Percentiles rank a stretch among this genome's conserved stretches.
These are phyloP conservation scores for Thunnus albacares DNA, from an alignment of 2,797 vertebrate species.

Conservation along the genomic window DNA sequence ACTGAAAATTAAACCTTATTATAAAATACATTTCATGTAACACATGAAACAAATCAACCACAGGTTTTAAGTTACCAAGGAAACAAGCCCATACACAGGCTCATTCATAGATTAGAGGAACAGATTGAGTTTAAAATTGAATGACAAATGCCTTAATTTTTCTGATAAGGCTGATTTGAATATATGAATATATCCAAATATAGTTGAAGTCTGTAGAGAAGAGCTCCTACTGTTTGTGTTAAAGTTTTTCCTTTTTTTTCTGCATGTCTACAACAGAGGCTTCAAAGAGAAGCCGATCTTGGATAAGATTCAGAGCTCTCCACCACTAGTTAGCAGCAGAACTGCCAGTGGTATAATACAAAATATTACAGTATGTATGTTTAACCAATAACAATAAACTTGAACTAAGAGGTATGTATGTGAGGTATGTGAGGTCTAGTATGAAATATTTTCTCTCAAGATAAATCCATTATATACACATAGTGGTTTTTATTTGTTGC, in stretches of 20 bases:
- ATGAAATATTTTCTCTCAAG: conserved; percentile 32
- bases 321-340: conserved; percentile 18
- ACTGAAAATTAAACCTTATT: conserved; percentile 32
- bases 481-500: conserved; percentile 17
- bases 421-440: not conserved
- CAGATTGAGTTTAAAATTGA: not conserved
- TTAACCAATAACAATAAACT: conserved; percentile 17
- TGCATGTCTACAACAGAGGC: not conserved
- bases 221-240: not conserved
- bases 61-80: conserved; percentile 27
- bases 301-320: conserved; percentile 1
- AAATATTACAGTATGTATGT: not conserved
- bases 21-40: not conserved
- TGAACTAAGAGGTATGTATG: conserved; percentile 8
- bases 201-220: not conserved
- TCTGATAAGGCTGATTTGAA: not conserved
- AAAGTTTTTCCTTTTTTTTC: not conserved
- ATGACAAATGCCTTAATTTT: not conserved
- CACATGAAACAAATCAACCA: not conserved
- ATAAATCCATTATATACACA: conserved; percentile 17
- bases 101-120: not conserved
- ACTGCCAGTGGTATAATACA: conserved; percentile 17
- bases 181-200: too few relatives aligned
- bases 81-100: conserved; percentile 15
- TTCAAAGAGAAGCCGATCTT: not conserved